Evolutionary conservation across 2,797 vertebrate genomes (phyloP), one percentile per base, ranked within the genome.

Genomic region (Chelmon rostratus): DNA sequence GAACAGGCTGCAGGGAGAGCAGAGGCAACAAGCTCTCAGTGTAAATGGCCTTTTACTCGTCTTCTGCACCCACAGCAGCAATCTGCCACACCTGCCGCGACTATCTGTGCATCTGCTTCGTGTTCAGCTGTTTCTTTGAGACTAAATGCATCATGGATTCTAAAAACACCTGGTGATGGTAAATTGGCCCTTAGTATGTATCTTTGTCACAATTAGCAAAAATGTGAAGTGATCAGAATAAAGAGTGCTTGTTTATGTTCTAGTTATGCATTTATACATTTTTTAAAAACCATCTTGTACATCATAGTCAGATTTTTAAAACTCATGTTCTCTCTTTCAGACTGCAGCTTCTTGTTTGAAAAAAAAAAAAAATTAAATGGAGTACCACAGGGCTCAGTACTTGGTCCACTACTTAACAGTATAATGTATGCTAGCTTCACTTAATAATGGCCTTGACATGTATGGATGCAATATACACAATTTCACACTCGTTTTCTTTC

Each of bases 1-100:
- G 13, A n/a, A 33, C 23, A 53, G 49, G 37, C 47, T 59, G 52
- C 40, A 47, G 61, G 13, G 40, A 21, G 5, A 3, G 15, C 52
- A 35, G 33, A 50, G 58, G n/a, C 46, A 10, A 54, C 49, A 35
- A 23, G 57, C 47, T 70, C 19, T 3, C 58, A 57, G 49, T 31
- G 25, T 68, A 63, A 12, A 62, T 13, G 23, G 62, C 7, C 50
- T 54, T 70, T 73, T 8, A 61, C 44, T 57, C 42, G 44, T 59
- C 28, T 52, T 56, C 25, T 61, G 59, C 80, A 68, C 21, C 42
- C 59, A 23, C 67, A 68, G 38, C 62, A 6, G 15, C 46, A 53
- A 42, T 47, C 33, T 33, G 75, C 46, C 50, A 54, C 11, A 40
- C 6, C 56, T 57, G 31, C 13, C 46, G 33, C 18, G 50, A 35